These are phyloP conservation scores for Heliocidaris tuberculata DNA, from an alignment of 35 echinoderm and acorn worm species.

Conservation along the genomic window DNA sequence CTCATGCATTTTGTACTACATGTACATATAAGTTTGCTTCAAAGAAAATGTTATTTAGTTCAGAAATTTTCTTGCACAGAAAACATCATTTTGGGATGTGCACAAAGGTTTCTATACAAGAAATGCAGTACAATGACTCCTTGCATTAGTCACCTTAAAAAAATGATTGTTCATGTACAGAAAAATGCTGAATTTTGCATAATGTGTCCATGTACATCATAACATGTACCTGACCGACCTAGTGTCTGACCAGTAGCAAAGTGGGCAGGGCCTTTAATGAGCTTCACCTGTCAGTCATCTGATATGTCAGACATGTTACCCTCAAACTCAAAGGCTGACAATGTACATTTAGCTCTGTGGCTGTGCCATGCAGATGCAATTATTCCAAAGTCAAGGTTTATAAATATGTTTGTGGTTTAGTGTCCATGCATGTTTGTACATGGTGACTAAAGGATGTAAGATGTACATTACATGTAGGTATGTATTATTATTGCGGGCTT, in stretches of 20 bases:
- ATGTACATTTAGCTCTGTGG: background rate
- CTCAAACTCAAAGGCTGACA: background rate
- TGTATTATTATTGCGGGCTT: background rate
- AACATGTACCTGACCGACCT: too few relatives aligned
- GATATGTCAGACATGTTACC: background rate
- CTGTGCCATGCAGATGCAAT: background rate
- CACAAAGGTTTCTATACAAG: too few relatives aligned
- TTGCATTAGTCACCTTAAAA: background rate
- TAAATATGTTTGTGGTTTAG: background rate
- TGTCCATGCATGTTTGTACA: background rate
- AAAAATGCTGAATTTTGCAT: background rate
- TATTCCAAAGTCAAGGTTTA: constrained; percentile 18
- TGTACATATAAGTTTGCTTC: too few relatives aligned
- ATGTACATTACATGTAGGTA: background rate
- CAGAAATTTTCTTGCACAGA: too few relatives aligned
- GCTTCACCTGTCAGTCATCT: background rate
- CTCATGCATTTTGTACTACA: too few relatives aligned
- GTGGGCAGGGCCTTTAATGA: background rate
- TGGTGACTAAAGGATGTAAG: background rate
- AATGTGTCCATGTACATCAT: background rate
- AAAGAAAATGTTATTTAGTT: too few relatives aligned
- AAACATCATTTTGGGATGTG: too few relatives aligned
- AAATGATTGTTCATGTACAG: background rate
- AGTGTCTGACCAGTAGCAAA: background rate
- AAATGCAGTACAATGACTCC: background rate